A percentile compares a stretch with the other conserved stretches of the same genome.
phyloP scores from a whole-genome alignment of 2,888 invertebrate genomes.

The Andrena hattorfiana region DNA sequence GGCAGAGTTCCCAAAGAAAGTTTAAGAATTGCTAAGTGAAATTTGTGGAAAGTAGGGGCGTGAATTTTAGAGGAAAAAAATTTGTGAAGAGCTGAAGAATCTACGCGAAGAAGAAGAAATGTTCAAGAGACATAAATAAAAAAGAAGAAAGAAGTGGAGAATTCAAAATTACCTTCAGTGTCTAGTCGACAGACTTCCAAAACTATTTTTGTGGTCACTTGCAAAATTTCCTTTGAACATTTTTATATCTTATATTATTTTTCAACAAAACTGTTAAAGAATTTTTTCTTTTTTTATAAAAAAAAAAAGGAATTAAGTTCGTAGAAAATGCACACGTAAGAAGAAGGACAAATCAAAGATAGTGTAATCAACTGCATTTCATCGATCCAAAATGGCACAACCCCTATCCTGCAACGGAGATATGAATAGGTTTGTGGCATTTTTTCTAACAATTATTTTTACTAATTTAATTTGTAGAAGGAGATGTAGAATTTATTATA shows the following conservation, averaged over 20 bases:
- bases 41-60: not conserved
- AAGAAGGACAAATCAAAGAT: not conserved
- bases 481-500: not conserved
- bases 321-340: not conserved
- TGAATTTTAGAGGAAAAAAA: not conserved
- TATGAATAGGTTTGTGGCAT: conserved; percentile 14
- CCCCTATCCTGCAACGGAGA: not conserved
- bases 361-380: not conserved
- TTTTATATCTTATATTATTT: too few species aligned
- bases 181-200: too few species aligned
- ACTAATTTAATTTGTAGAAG: not conserved
- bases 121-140: too few species aligned
- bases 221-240: too few species aligned
- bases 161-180: too few species aligned
- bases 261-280: not conserved
- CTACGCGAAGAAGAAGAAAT: too few species aligned
- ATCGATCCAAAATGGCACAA: conserved; percentile 18
- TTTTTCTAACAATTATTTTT: not conserved
- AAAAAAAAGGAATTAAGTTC: not conserved
- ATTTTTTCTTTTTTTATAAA: not conserved
- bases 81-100: too few species aligned
- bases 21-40: too few species aligned
- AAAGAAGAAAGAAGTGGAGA: too few species aligned
- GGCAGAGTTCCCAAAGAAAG: too few species aligned
- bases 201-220: too few species aligned